Conservation (phyloP, 2,113 vertebrate genomes). For the Chloropsis hardwickii region DNA sequence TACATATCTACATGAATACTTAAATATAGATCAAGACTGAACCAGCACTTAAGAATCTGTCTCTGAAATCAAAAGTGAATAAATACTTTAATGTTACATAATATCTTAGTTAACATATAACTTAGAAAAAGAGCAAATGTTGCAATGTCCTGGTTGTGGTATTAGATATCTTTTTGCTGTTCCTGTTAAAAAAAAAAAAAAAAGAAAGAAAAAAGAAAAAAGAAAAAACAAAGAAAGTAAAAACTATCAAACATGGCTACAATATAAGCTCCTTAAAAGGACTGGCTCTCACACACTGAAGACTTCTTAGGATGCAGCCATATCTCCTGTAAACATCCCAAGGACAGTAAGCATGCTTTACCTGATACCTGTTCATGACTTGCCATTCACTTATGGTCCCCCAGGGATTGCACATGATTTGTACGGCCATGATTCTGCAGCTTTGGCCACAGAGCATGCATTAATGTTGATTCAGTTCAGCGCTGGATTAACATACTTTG, state of each 20-base stretch:
- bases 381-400: not conserved
- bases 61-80: conserved; percentile 19
- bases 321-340: not conserved
- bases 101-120: conserved; percentile 56
- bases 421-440: not conserved
- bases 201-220: not conserved
- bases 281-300: not conserved
- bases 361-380: not conserved
- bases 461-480: not conserved
- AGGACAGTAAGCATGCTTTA: not conserved
- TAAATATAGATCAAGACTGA: not conserved
- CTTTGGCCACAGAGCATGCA: not conserved
- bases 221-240: no score
- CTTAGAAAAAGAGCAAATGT: conserved; percentile 16
- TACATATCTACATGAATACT: not conserved
- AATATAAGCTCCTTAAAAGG: not conserved
- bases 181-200: not conserved
- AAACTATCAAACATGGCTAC: not conserved
- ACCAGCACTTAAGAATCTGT: not conserved
- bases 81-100: conserved; percentile 49
- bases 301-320: not conserved
- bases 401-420: not conserved
- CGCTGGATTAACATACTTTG: not conserved
- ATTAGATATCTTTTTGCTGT: not conserved
- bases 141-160: not conserved